A percentile compares a stretch with the other conserved stretches of the same genome.
Conservation (phyloP, 2,113 vertebrate genomes). For the Aspiorhynchus laticeps region DNA sequence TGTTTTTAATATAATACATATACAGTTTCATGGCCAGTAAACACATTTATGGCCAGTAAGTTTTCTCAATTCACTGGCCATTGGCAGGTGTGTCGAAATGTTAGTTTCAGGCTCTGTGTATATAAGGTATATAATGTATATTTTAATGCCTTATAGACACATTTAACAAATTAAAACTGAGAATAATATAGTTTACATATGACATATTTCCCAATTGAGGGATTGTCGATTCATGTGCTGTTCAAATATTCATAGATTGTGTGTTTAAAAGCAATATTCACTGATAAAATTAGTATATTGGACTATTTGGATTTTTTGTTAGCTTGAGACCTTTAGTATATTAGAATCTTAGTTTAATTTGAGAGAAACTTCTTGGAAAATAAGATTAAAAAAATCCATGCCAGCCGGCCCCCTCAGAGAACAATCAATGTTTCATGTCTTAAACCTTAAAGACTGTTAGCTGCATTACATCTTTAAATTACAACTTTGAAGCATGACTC, state of each 20-base stretch:
- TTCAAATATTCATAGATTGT: neutral
- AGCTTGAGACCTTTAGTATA: neutral
- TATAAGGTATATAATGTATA: too few relatives aligned
- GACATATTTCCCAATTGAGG: neutral
- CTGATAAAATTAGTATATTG: neutral
- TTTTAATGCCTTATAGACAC: neutral
- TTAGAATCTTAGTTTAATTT: neutral
- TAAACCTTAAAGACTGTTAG: slow-evolving; percentile 6
- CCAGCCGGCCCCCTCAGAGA: neutral
- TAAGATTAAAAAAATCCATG: neutral
- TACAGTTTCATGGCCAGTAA: too few relatives aligned
- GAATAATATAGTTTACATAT: neutral
- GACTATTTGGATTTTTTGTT: neutral
- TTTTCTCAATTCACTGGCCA: too few relatives aligned
- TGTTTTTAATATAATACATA: too few relatives aligned
- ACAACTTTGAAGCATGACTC: slow-evolving; percentile 42
- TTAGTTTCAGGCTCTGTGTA: too few relatives aligned
- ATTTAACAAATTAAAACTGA: neutral
- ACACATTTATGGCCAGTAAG: too few relatives aligned
- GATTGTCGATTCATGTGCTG: neutral
- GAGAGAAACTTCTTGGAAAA: neutral
- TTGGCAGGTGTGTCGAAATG: too few relatives aligned
- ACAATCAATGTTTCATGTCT: slow-evolving; percentile 15
- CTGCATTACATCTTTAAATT: slow-evolving; percentile 14
- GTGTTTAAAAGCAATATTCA: neutral